Base-by-base conservation (phyloP, 2,888 invertebrate genomes). In the Lasioglossum zephyrum region DNA sequence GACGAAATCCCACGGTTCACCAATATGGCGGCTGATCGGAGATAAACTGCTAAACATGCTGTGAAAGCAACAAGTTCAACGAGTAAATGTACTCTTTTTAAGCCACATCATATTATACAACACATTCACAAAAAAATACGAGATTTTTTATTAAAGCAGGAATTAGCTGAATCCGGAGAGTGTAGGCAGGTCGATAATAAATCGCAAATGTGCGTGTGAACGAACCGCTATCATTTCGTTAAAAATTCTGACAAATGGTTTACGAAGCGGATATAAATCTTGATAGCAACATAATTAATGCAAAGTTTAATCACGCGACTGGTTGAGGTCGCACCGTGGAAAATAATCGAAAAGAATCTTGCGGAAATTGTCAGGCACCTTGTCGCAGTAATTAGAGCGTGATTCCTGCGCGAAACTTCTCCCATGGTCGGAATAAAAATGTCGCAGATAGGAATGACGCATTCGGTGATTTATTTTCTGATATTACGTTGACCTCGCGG, bases 401-500 rank as follows among this genome's bases (percentile, higher is more conserved):
- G 77, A 80, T 36, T 73, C 77, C 69, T 63, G 69, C 39, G 13
- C n/a, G 41, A 76, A 79, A 57, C 72, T 57, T 18, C 57, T 84
- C 76, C 57, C 44, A 22, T 18, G 39, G 22, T 39, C 13, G 16
- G 41, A 53, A 80, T 53, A 66, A 80, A 86, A 79, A 41, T 77
- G 69, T 81, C 49, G 8, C 53, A 16, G 70, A 60, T 72, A 76
- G 36, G 73, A 13, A 77, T 77, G 79, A 80, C 63, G 73, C 53
- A 63, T 31, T 9, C 26, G 8, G 36, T 5, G 57, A 79, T 82
- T 81, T 69, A 72, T 84, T 81, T 53, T 18, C 39, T 39, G 83
- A 81, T 81, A 75, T 69, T 16, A 41, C 63, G 73, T 77, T 63
- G 83, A 82, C 83, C 83, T 80, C 85, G 77, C 22, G n/a, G n/a